A percentile compares a stretch with the other conserved stretches of the same genome.
Evolutionary conservation across 53 echinoderm and acorn worm genomes (phyloP).

Genomic region (Pentamera pediparva): DNA sequence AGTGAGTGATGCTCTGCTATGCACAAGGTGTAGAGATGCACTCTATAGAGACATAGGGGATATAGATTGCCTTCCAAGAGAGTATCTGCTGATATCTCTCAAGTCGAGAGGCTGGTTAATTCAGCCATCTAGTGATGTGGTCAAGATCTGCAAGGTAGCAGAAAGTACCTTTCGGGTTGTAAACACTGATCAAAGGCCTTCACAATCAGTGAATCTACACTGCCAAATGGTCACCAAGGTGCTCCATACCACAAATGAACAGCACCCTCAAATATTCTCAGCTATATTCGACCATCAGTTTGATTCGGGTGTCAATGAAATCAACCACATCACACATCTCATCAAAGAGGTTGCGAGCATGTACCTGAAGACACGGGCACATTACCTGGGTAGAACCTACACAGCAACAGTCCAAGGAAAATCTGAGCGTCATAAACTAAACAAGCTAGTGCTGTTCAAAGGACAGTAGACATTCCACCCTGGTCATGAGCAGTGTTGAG

Average conservation of each 20-base stretch:
- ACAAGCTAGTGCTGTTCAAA: not conserved
- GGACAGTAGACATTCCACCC: not conserved
- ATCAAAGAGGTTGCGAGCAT: not conserved
- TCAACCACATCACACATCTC: not conserved
- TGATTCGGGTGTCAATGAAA: not conserved
- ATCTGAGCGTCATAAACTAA: not conserved
- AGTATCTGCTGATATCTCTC: not conserved
- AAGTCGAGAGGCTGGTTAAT: not conserved
- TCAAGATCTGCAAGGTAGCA: not conserved
- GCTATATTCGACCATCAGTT: not conserved
- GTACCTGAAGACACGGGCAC: not conserved
- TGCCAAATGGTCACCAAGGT: not conserved
- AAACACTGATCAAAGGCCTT: not conserved
- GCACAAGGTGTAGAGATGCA: not conserved
- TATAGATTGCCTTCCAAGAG: not conserved
- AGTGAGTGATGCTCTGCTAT: not conserved
- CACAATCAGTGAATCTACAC: not conserved
- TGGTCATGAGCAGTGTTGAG: no score
- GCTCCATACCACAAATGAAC: not conserved
- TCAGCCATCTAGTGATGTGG: not conserved
- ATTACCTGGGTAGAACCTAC: not conserved
- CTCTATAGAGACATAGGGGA: not conserved
- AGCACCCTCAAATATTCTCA: not conserved
- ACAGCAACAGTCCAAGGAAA: not conserved
- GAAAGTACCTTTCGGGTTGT: not conserved